Percentiles rank a stretch among this genome's conserved stretches.
Evolutionary conservation across 2,113 vertebrate genomes (phyloP).

Genomic region (Grantiella picta): DNA sequence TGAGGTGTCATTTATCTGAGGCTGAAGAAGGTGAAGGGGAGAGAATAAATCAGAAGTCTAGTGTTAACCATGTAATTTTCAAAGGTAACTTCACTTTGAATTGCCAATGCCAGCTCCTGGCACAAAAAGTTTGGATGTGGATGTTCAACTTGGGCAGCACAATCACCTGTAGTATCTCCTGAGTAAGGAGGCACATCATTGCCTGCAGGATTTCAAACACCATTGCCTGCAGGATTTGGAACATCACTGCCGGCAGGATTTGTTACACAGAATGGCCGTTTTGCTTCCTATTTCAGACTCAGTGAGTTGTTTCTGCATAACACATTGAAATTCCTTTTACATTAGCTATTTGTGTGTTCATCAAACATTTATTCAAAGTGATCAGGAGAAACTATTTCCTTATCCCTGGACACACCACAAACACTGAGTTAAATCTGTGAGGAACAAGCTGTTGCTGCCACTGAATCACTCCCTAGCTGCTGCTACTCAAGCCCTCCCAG

Average conservation of each 20-base stretch:
- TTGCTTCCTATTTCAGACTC: background rate
- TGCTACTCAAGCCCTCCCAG: background rate
- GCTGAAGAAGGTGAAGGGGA: background rate
- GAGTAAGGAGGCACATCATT: background rate
- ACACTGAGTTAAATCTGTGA: background rate
- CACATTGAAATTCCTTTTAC: constrained; percentile 19
- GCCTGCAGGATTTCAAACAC: background rate
- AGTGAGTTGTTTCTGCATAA: background rate
- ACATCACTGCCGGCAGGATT: background rate
- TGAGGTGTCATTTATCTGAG: background rate
- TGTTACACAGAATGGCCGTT: background rate
- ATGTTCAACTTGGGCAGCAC: background rate
- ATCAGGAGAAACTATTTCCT: constrained; percentile 16
- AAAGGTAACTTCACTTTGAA: background rate
- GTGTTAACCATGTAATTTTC: background rate
- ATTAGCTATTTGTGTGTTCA: constrained; percentile 13
- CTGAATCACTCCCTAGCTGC: constrained; percentile 1
- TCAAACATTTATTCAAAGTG: constrained; percentile 16
- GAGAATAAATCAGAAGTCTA: background rate
- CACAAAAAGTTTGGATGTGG: background rate
- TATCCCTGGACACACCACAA: background rate
- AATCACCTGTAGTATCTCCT: background rate
- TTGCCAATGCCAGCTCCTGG: background rate
- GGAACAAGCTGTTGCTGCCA: constrained; percentile 21
- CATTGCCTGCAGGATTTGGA: background rate